Evolutionary conservation across 2,888 invertebrate species (phyloP), one percentile per base, ranked within the genome.

Genomic region (Macrophya annulata): DNA sequence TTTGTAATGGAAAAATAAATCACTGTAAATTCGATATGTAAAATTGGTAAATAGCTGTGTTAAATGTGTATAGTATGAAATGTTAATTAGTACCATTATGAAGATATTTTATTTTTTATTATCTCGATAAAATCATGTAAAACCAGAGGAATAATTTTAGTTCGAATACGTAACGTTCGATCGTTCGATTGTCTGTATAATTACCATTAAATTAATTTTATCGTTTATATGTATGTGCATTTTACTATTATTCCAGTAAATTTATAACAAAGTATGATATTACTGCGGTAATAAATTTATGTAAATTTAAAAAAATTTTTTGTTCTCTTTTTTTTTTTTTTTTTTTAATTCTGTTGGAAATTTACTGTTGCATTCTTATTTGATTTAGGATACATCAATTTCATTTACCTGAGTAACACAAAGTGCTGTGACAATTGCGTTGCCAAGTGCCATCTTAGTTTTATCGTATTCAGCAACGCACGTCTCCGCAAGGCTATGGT

Each of bases 321-420:
- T 65, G 2, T 21, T 25, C 12, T 65, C 21, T 21, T 1, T 25
- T 10, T 0, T 0, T 15, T 37, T 71, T 40, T 37, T 37, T 17
- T 17, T n/a, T 37, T n/a, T 17, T 37, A 8, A 40, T 2, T 71
- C 71, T 17, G 10, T 12, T 15, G 25, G 10, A 12, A n/a, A 8
- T n/a, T n/a, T 55, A n/a, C 55, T 55, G 1, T 15, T 55, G 8
- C 55, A 55, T 1, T 55, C n/a, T 55, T 55, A 55, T 55, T n/a
- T 55, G 8, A 55, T 6, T 62, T 62, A 0, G 62, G 62, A 45
- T 45, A 74, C 43, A 74, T 74, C n/a, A 74, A 74, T 74, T 74
- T 74, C 31, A 77, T 77, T 72, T 43, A 81, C 79, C 79, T 25
- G 62, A 43, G 1, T 62, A 81, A 81, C 79, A 43, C 79, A 62